phyloP scores from a whole-genome alignment of 1,140 invertebrate species.

The Teleogryllus occipitalis region DNA sequence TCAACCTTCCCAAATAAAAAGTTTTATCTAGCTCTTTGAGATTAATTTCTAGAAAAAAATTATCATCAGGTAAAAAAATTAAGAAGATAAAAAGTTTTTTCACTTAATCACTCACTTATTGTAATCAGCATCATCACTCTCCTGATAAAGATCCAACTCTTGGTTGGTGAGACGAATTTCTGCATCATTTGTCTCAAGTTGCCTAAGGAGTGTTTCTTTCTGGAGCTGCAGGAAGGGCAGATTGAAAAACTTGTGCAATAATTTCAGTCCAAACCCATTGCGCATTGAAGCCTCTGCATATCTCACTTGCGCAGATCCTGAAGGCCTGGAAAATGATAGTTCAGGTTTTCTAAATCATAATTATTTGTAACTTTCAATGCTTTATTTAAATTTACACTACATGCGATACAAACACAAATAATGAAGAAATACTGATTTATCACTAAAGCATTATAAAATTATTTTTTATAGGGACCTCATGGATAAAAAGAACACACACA shows the following conservation, averaged over 20 bases:
- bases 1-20: too few relatives aligned
- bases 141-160: constrained; percentile 74
- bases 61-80: constrained; percentile 2
- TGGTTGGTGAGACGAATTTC: constrained; percentile 75
- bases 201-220: constrained; percentile 74
- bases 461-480: too few relatives aligned
- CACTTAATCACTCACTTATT: constrained; percentile 47
- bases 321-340: constrained; percentile 31
- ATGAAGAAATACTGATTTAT: too few relatives aligned
- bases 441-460: too few relatives aligned
- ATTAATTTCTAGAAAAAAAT: not conserved
- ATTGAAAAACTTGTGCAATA: constrained; percentile 94
- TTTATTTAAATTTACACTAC: not conserved
- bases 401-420: too few relatives aligned
- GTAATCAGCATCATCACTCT: constrained; percentile 87
- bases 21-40: not conserved
- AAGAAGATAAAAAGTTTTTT: not conserved
- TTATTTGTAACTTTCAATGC: not conserved
- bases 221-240: constrained; percentile 90
- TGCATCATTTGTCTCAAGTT: constrained; percentile 77
- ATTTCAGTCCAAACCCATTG: constrained; percentile 90
- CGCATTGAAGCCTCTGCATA: constrained; percentile 93
- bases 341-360: not conserved
- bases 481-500: too few relatives aligned
- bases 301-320: constrained; percentile 56